A percentile compares a stretch with the other conserved stretches of the same genome.
phyloP scores from a whole-genome alignment of 2,113 vertebrate species.

The Psilopogon haemacephalus region DNA sequence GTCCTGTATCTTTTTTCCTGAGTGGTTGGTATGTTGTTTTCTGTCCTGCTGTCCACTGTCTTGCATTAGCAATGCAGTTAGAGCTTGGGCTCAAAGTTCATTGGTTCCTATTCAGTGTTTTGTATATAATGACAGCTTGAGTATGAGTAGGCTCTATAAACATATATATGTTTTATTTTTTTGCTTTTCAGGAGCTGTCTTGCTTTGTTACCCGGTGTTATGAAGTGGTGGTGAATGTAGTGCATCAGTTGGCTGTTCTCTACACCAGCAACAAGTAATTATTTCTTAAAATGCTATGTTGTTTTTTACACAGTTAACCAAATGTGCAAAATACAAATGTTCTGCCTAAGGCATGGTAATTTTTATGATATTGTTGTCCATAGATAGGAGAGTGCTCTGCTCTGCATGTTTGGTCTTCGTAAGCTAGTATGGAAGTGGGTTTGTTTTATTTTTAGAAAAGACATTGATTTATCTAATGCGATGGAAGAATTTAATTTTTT shows the following conservation, averaged over 20 bases:
- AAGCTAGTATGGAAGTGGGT: background rate
- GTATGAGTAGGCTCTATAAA: background rate
- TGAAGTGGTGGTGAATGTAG: slow-evolving; percentile 93
- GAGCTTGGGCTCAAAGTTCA: background rate
- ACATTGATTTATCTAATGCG: background rate
- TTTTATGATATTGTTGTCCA: background rate
- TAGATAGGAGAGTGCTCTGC: background rate
- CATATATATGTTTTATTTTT: background rate
- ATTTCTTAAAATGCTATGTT: slow-evolving; percentile 9
- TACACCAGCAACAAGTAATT: slow-evolving; percentile 96
- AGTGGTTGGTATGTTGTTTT: background rate
- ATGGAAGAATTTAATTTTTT: background rate
- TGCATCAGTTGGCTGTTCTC: slow-evolving; percentile 93
- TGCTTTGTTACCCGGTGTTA: slow-evolving; percentile 96
- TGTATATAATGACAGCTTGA: background rate
- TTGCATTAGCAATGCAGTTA: background rate
- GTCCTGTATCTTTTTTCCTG: background rate
- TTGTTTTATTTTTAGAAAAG: background rate
- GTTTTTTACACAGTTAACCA: background rate
- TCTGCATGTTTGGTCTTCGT: background rate
- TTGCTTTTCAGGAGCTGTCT: slow-evolving; percentile 89
- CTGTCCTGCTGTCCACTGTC: background rate
- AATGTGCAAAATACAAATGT: background rate
- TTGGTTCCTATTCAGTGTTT: background rate
- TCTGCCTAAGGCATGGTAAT: background rate